Percentiles rank a stretch among this genome's conserved stretches.
Evolutionary conservation across 2,113 vertebrate species (phyloP).

Genomic region (Sciurus niger): DNA sequence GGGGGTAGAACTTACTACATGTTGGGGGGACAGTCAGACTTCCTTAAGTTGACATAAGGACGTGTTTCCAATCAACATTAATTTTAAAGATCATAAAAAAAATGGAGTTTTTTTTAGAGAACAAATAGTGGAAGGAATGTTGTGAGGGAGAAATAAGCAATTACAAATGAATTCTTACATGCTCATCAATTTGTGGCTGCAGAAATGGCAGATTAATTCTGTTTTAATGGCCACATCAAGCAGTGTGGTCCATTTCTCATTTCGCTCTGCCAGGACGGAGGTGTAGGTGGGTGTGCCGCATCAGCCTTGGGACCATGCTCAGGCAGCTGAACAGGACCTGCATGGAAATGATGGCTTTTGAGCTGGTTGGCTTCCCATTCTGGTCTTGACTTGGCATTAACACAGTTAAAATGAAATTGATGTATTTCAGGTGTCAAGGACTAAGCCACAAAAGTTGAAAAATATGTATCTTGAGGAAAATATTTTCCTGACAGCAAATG

Average conservation of each 20-base stretch:
- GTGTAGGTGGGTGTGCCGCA: background rate
- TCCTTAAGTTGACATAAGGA: background rate
- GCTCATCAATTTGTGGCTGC: slow-evolving; percentile 20
- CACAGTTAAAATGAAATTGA: slow-evolving; percentile 18
- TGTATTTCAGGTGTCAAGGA: background rate
- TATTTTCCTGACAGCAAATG: slow-evolving; percentile 5
- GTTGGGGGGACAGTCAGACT: too few relatives aligned
- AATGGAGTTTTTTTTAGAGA: slow-evolving; percentile 44
- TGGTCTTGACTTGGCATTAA: background rate
- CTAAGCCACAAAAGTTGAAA: slow-evolving; percentile 52
- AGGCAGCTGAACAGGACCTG: background rate
- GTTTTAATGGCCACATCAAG: background rate
- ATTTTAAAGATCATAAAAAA: slow-evolving; percentile 68
- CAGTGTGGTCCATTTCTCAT: background rate
- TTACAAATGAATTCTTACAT: slow-evolving; percentile 56
- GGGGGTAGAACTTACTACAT: fast-evolving
- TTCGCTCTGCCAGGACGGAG: background rate
- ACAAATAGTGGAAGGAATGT: slow-evolving; percentile 37
- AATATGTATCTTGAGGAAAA: background rate
- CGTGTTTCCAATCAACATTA: slow-evolving; percentile 23
- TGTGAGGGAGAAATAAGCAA: slow-evolving; percentile 65
- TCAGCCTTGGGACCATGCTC: fast-evolving
- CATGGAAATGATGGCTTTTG: background rate
- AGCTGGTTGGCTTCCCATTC: background rate
- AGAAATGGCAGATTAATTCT: slow-evolving; percentile 54